Evolutionary conservation across 2,797 vertebrate genomes (phyloP).

Genomic region (Tachyglossus aculeatus): DNA sequence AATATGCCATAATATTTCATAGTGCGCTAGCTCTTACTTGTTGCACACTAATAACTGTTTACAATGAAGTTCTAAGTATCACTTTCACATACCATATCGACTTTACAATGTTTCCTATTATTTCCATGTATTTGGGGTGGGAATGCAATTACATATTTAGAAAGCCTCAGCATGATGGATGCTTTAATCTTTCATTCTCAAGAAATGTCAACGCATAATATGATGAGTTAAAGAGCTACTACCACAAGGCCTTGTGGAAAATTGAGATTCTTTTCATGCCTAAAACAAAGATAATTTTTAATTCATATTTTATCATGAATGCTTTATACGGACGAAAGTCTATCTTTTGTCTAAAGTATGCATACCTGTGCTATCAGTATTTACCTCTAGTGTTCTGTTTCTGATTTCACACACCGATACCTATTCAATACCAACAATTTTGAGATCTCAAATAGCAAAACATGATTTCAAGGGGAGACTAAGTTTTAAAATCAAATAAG

Average conservation of each 20-base stretch:
- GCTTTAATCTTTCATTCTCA: slow-evolving; percentile 54
- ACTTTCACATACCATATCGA: too few species aligned
- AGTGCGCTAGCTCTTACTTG: slow-evolving; percentile 65
- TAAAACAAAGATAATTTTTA: too few species aligned
- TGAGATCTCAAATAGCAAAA: accelerated
- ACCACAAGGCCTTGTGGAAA: slow-evolving; percentile 20
- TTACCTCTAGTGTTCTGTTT: background rate
- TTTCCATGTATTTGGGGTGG: slow-evolving; percentile 43
- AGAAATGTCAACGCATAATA: slow-evolving; percentile 46
- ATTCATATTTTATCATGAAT: too few species aligned
- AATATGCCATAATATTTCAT: slow-evolving; percentile 75
- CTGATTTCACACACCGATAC: background rate
- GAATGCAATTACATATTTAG: slow-evolving; percentile 34
- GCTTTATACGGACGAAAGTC: too few species aligned
- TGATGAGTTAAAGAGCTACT: slow-evolving; percentile 42
- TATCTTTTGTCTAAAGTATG: too few species aligned
- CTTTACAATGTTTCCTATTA: slow-evolving; percentile 64
- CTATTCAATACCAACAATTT: background rate
- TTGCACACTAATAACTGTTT: slow-evolving; percentile 62
- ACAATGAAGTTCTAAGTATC: slow-evolving; percentile 61
- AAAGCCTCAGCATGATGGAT: slow-evolving; percentile 49
- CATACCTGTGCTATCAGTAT: background rate
- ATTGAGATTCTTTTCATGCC: background rate
- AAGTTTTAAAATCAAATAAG: background rate
- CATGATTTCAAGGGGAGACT: background rate